Conservation (phyloP, 2,888 invertebrate species). For the Leptodirus hochenwartii region DNA sequence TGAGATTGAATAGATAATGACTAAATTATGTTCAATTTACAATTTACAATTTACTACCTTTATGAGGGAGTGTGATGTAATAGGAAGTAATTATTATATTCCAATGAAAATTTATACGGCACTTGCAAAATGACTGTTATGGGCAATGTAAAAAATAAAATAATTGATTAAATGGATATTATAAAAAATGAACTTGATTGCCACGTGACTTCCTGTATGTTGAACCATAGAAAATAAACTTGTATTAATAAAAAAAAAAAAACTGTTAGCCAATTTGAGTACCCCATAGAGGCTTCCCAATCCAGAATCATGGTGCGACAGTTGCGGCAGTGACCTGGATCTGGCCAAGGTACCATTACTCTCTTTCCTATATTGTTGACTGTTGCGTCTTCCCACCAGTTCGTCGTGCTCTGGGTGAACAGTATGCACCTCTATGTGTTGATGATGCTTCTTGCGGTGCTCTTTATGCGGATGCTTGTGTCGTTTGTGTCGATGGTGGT, state of each 20-base stretch:
- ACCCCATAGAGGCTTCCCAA: constrained; percentile 28
- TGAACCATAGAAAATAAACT: constrained; percentile 1
- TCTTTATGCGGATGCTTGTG: too few relatives aligned
- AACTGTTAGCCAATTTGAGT: constrained; percentile 5
- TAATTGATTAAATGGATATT: constrained; percentile 1
- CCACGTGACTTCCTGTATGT: too few relatives aligned
- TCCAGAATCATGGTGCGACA: constrained; percentile 37
- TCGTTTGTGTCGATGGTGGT: too few relatives aligned
- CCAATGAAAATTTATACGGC: not conserved
- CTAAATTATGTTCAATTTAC: too few relatives aligned
- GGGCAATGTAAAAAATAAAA: not conserved
- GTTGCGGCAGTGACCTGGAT: constrained; percentile 47
- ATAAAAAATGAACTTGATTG: too few relatives aligned
- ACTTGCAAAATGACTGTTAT: not conserved
- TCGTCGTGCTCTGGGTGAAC: too few relatives aligned
- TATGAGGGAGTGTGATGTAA: too few relatives aligned
- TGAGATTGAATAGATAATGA: too few relatives aligned
- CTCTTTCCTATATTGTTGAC: constrained; percentile 3
- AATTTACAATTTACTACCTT: too few relatives aligned
- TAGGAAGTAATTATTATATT: too few relatives aligned
- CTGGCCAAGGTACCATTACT: constrained; percentile 37
- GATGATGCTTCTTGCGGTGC: too few relatives aligned
- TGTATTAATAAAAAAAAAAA: constrained; percentile 2
- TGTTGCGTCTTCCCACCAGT: constrained; percentile 4
- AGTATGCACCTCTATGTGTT: too few relatives aligned